Base-by-base conservation (phyloP, 1,140 invertebrate species). In the Danaus plexippus region DNA sequence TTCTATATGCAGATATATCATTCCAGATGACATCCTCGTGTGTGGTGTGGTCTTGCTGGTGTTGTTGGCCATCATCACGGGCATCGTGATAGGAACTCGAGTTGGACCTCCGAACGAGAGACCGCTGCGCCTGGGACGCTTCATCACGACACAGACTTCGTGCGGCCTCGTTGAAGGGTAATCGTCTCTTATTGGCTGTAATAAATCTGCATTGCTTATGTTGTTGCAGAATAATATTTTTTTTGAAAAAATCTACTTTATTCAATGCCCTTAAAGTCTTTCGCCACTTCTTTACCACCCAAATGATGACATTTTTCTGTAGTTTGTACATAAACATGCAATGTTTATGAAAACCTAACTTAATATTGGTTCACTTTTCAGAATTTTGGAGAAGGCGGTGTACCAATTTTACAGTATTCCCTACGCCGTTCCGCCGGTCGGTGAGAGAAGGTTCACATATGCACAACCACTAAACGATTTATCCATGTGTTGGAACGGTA, bases 371-470 rank as follows among this genome's bases (percentile, higher is more conserved):
- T 48, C 22, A 54, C 45, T 55, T 57, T 88, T 88, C 79, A 92
- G 91, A 11, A 74, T 92, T 9, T 80, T 92, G 18, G 92, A 95
- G 71, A 92, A 95, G 57, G 92, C 91, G 10, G 93, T 91, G 1
- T 93, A 92, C 65, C 92, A 93, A 2, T 97, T 97, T 80, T 91
- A 91, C 12, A 94, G 95, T 11, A 94, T 97, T 49, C 95, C 95
- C 0, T 97, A 95, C 77, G 95, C 95, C 3, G 69, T 91, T n/a
- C 92, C 94, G 9, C 95, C 95, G 0, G 61, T 93, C 0, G 90
- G 86, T 9, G 89, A 92, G 46, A 87, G 88, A 15, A 89, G 95
- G 57, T 97, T 94, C 90, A 90, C 90, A 43, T 88, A 90, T 5
- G 94, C 95, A 0, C 88, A 92, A 61, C 81, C 90, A 4, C 77